These are phyloP conservation scores for Apamea monoglypha DNA, from an alignment of 2,888 invertebrate genomes.

Conservation along the genomic window DNA sequence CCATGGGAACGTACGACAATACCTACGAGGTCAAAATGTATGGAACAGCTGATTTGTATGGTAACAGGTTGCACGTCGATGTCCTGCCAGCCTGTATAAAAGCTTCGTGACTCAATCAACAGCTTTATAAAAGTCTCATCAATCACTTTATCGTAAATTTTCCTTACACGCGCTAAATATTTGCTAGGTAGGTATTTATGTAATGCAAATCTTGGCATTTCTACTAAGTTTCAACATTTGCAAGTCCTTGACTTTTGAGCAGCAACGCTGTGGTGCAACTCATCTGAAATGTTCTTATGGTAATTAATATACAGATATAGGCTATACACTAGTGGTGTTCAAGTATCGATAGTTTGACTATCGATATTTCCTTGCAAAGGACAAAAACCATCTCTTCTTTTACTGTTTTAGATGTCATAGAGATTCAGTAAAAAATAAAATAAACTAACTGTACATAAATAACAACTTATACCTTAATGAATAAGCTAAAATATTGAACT, in stretches of 20 bases:
- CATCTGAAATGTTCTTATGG: constrained; percentile 2
- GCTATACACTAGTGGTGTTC: not conserved
- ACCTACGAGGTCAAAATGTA: too few species aligned
- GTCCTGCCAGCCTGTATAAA: not conserved
- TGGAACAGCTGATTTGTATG: not conserved
- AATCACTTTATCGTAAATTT: constrained; percentile 4
- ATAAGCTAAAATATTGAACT: too few species aligned
- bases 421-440: not conserved
- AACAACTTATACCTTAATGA: too few species aligned
- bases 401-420: not conserved
- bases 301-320: constrained; percentile 39
- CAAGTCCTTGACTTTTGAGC: constrained; percentile 64
- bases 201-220: constrained; percentile 61
- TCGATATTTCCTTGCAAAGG: constrained; percentile 20
- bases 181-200: constrained; percentile 23
- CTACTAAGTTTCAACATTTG: constrained; percentile 31
- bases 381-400: not conserved
- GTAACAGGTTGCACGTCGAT: not conserved
- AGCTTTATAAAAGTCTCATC: not conserved
- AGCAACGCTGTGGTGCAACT: constrained; percentile 35
- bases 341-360: constrained; percentile 26
- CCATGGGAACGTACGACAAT: too few species aligned
- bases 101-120: not conserved
- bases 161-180: constrained; percentile 6
- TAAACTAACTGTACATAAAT: too few species aligned